phyloP scores from a whole-genome alignment of 2,888 invertebrate genomes.

The Teleiodes luculella region DNA sequence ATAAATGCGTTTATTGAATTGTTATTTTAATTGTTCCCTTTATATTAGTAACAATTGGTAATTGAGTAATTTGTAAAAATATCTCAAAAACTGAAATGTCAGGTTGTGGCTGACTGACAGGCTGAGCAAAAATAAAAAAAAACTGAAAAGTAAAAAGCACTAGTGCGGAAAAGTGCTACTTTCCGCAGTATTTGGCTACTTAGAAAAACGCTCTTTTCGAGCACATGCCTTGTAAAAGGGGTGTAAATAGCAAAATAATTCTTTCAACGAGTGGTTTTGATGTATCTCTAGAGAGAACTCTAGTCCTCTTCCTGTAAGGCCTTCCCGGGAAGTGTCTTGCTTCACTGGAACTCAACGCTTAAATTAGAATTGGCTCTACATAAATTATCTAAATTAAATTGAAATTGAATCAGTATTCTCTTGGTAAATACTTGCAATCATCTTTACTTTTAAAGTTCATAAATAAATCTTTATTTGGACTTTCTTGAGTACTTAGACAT shows the following conservation, averaged over 20 bases:
- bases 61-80: no score
- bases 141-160: no score
- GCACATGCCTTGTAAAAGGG: background rate
- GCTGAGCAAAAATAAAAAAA: no score
- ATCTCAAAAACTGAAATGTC: no score
- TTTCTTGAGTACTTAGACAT: background rate
- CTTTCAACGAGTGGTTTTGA: background rate
- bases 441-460: background rate
- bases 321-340: background rate
- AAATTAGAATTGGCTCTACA: slow-evolving; percentile 7
- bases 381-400: slow-evolving; percentile 7
- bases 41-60: no score
- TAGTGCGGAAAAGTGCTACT: no score
- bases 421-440: background rate
- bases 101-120: no score
- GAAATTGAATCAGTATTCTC: slow-evolving; percentile 1
- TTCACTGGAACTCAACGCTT: slow-evolving; percentile 1
- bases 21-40: no score
- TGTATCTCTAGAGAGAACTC: background rate
- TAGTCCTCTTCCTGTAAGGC: background rate
- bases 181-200: no score
- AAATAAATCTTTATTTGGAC: background rate
- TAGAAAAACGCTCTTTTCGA: no score
- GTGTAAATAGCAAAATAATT: background rate
- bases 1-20: no score